Evolutionary conservation across 2,888 invertebrate genomes (phyloP), one percentile per base, ranked within the genome.

Genomic region (Andrena marginata): DNA sequence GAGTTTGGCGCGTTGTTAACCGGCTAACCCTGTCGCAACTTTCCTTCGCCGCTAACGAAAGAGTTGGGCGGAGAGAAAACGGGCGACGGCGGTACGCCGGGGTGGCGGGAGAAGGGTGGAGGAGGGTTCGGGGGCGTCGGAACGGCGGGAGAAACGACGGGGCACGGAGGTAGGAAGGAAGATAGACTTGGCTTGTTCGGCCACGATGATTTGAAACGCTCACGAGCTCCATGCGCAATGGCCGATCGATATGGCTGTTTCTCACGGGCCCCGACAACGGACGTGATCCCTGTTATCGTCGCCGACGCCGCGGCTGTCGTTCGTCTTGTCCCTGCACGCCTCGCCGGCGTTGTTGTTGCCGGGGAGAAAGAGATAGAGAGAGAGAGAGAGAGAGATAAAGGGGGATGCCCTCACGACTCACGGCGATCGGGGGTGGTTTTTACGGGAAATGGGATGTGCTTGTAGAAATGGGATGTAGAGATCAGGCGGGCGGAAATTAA

Each of bases 171-270:
- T 13, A 49, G 23, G 23, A 49, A 35, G 67, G 49, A 63, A 49
- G 68, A 42, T 29, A 72, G 75, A 75, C 35, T 62, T 60, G 74
- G 67, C 51, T 76, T 68, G 75, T 68, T 77, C 84, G 68, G 81
- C 68, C 76, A 64, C 77, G 84, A 88, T 86, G 75, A 87, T 88
- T 87, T 79, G 86, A 81, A 84, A 86, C 73, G 71, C 63, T 77
- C 74, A 56, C 72, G 60, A 72, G 82, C 69, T 82, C 85, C 85
- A 76, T 81, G 87, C 87, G 87, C 82, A 82, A 87, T 82, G 82
- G 20, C 75, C 68, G 89, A 87, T 87, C 89, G 85, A 87, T 87
- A 88, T 79, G 77, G 77, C 78, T 82, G 87, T 85, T 88, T 85
- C 88, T 85, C 89, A 70, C 80, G 23, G 70, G 29, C 81, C 13